Evolutionary conservation across 2,113 vertebrate species (phyloP), one percentile per base, ranked within the genome.

Genomic region (Tinamus guttatus): DNA sequence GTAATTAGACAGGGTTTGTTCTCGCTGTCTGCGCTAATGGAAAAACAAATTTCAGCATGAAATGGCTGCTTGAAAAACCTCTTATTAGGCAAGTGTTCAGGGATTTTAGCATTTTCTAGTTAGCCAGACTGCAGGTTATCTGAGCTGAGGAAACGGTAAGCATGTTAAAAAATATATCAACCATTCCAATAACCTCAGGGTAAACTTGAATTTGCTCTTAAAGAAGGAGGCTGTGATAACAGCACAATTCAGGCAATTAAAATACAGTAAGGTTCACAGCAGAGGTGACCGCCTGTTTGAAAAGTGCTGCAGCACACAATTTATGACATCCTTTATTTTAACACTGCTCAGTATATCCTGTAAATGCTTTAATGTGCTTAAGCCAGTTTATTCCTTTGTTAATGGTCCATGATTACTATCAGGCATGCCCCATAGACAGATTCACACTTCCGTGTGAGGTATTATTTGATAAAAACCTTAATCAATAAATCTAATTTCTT

Each of bases 301-400:
- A 91, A 96, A 95, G 68, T 94, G 85, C 78, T 94, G 45, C 16
- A 71, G 73, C 54, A 74, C 49, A 87, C 56, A 85, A 91, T 97
- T 97, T 96, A 97, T 87, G 38, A 43, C 58, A 85, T 83, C 80
- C 71, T 97, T 85, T 89, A 73, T 93, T 97, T 97, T 94, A 96
- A 34, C 64, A 41, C 40, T 52, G 41, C 51, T 83, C 79, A 58
- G 67, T 94, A 86, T 87, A 91, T 84, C 38, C 93, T 95, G 22
- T 94, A 97, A 96, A 89, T 93, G 73, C 79, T 88, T 96, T 96
- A 87, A 81, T 96, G 90, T 65, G 70, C 81, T 95, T 91, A 78
- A 92, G 64, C 27, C 69, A 49, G 67, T 96, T 96, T 95, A 96
- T 93, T 91, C 69, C 81, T 90, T 76, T 81, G 89, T 93, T 93